Base-by-base conservation (phyloP, 2,888 invertebrate genomes). In the Ectemnius lituratus region DNA sequence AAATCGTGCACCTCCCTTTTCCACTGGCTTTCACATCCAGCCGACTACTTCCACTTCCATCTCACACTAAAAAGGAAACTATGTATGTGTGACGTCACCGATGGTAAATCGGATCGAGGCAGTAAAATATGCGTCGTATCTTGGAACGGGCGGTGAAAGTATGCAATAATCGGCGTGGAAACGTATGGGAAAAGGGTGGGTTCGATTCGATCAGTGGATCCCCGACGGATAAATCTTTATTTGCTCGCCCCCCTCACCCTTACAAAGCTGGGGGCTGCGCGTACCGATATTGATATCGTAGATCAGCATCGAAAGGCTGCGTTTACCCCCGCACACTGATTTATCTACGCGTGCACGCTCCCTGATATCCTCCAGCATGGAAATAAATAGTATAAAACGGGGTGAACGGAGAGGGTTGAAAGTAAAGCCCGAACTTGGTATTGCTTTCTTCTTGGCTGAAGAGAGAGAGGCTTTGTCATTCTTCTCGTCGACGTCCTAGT, bases 281-380 rank as follows among this genome's bases (percentile, higher is more conserved):
- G 6, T 11, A 13, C 46, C 47, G 46, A 45, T 62, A 62, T 62
- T 47, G 62, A 62, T 62, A 62, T 62, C 62, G 46, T 62, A 23
- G 62, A 62, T 62, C 49, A 49, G 18, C 5, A 23, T 49, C 27
- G 49, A 8, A 11, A 37, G 1, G 37, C 8, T 37, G 37, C 37
- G 37, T 37, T 37, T 3, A 6, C 18, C 14, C 4, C 18, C 20
- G 5, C 6, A n/a, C 18, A 20, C 46, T 18, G 61, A 62, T 62
- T 62, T 62, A 62, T 62, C 2, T 60, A 13, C 4, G 8, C 59
- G 28, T 56, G 16, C 56, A 16, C 37, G 37, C 8, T 8, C 37
- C 37, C 37, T 11, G 37, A 37, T 37, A 37, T 37, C 37, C 8
- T 0, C 37, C 37, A 37, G 37, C 11, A 37, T 37, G 37, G 37